These are phyloP conservation scores for Podarcis lilfordi DNA, from an alignment of 2,797 vertebrate species.

Conservation along the genomic window DNA sequence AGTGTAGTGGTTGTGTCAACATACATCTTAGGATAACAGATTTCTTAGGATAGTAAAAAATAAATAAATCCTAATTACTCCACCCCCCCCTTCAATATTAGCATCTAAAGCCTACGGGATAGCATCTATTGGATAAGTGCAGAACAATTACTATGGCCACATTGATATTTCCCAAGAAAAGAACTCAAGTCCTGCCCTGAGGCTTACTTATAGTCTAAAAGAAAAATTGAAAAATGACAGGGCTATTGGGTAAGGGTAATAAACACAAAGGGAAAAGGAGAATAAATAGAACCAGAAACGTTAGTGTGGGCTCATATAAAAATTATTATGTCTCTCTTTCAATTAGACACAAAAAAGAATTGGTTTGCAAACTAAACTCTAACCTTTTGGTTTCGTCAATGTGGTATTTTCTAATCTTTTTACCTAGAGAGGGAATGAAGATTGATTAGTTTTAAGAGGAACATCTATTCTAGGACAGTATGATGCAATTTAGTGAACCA, in stretches of 20 bases:
- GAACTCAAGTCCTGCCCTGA: not conserved
- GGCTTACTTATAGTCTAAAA: not conserved
- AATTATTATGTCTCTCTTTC: not conserved
- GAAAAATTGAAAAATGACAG: not conserved
- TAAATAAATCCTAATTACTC: not conserved
- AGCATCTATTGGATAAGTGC: not conserved
- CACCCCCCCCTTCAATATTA: not conserved
- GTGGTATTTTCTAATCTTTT: conserved; percentile 51
- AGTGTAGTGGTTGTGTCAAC: not conserved
- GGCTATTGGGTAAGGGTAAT: not conserved
- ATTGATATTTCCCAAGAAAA: not conserved
- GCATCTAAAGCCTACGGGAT: not conserved
- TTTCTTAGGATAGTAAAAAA: too few species aligned
- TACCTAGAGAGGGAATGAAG: conserved; percentile 73
- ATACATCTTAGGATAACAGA: not conserved
- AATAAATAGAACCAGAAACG: not conserved
- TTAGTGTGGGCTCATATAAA: not conserved
- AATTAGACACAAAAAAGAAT: not conserved
- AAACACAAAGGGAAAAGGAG: not conserved
- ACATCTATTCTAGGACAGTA: not conserved
- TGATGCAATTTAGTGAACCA: not conserved
- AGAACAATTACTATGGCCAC: not conserved
- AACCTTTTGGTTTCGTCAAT: conserved; percentile 69
- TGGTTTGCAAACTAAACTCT: conserved; percentile 26
- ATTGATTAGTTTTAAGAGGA: conserved; percentile 53